Conservation (phyloP, 2,888 invertebrate genomes). For the Tipula helvola region DNA sequence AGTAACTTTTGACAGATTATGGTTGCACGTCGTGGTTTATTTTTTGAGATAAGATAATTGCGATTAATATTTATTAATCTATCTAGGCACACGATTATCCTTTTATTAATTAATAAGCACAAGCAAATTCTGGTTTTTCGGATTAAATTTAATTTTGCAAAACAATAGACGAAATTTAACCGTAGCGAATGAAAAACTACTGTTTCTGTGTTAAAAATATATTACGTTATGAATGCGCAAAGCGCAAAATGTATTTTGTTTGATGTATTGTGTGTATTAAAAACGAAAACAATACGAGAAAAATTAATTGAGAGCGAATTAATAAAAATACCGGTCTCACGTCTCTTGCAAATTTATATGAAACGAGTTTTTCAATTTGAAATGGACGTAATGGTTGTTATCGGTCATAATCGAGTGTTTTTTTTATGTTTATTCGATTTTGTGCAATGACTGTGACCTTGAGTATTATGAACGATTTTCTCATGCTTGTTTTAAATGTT, state of each 20-base stretch:
- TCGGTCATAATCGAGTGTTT: not conserved
- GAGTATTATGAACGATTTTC: not conserved
- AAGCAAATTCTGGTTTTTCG: not conserved
- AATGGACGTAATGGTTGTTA: not conserved
- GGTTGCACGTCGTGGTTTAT: not conserved
- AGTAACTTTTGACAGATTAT: not conserved
- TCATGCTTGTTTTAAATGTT: no score
- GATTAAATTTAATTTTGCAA: not conserved
- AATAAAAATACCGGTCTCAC: not conserved
- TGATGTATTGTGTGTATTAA: not conserved
- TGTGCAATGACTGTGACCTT: not conserved
- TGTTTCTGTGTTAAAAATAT: not conserved
- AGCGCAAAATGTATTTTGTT: not conserved
- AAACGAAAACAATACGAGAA: not conserved
- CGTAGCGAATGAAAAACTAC: not conserved
- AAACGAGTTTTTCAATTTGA: not conserved
- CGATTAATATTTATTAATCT: not conserved
- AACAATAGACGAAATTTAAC: not conserved
- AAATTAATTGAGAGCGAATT: not conserved
- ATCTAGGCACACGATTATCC: not conserved
- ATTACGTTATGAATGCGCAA: not conserved
- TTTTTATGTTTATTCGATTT: not conserved
- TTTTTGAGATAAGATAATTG: not conserved
- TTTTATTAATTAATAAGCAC: not conserved
- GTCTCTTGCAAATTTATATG: not conserved